phyloP scores from a whole-genome alignment of 2,797 vertebrate genomes.

The Moxostoma hubbsi region DNA sequence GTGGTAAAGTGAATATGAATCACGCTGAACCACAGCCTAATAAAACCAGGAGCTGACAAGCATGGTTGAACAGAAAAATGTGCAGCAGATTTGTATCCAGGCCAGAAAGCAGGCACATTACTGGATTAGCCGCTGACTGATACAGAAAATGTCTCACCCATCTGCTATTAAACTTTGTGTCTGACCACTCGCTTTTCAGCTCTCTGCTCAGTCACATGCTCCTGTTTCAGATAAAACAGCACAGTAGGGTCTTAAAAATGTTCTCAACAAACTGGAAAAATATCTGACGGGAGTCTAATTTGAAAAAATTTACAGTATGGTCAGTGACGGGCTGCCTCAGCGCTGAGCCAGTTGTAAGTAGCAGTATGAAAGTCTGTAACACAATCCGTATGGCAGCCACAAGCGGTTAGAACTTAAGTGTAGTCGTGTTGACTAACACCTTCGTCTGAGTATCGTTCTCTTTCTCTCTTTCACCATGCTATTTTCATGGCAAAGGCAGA shows the following conservation, averaged over 20 bases:
- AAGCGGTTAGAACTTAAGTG: conserved; percentile 57
- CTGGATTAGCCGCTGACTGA: conserved; percentile 73
- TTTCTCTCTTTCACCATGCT: conserved; percentile 53
- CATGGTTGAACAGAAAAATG: conserved; percentile 74
- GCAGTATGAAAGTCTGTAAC: conserved; percentile 35
- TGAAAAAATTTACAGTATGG: conserved; percentile 23
- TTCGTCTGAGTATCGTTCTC: conserved; percentile 49
- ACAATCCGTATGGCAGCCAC: conserved; percentile 42
- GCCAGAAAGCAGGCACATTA: conserved; percentile 65
- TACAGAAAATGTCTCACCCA: conserved; percentile 72
- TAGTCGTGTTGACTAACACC: conserved; percentile 69
- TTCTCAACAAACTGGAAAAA: conserved; percentile 42
- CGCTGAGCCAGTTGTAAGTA: conserved; percentile 1
- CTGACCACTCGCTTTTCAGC: conserved; percentile 58
- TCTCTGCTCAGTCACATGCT: conserved; percentile 48
- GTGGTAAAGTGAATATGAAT: conserved; percentile 76
- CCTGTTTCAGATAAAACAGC: conserved; percentile 52
- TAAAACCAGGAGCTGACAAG: conserved; percentile 80
- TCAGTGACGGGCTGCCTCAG: conserved; percentile 31
- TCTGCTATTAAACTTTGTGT: conserved; percentile 62
- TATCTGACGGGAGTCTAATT: conserved; percentile 21
- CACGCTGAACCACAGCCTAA: conserved; percentile 74
- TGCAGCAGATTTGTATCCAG: conserved; percentile 65
- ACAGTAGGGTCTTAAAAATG: conserved; percentile 45
- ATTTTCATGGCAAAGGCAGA: conserved; percentile 61